phyloP scores from a whole-genome alignment of 2,888 invertebrate species.

The Tiliacea citrago region DNA sequence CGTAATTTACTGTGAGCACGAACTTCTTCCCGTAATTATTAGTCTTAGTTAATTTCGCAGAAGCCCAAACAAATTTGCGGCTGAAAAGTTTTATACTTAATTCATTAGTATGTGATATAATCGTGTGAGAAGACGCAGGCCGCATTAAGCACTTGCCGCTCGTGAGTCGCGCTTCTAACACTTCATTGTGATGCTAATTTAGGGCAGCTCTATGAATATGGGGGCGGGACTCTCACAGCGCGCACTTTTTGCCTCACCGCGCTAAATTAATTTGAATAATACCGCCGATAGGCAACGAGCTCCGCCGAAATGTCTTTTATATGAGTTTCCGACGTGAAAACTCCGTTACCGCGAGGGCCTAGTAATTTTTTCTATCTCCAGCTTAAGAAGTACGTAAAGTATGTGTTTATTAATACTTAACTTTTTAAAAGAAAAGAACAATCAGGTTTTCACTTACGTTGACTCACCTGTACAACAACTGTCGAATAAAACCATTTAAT shows the following conservation, averaged over 20 bases:
- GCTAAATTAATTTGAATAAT: constrained; percentile 90
- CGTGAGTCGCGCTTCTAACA: constrained; percentile 84
- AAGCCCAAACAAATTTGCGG: constrained; percentile 83
- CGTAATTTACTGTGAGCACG: constrained; percentile 41
- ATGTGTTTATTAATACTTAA: constrained; percentile 79
- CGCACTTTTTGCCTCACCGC: constrained; percentile 88
- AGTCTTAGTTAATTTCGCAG: constrained; percentile 73
- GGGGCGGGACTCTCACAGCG: constrained; percentile 83
- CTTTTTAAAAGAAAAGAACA: constrained; percentile 72
- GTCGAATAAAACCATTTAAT: constrained; percentile 59
- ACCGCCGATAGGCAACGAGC: constrained; percentile 87
- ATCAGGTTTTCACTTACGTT: constrained; percentile 12
- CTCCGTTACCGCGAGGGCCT: constrained; percentile 73
- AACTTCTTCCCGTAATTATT: constrained; percentile 72
- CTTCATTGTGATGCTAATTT: constrained; percentile 91
- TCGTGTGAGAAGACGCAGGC: constrained; percentile 86
- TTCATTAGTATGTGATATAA: constrained; percentile 86
- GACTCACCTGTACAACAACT: constrained; percentile 20
- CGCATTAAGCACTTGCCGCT: constrained; percentile 86
- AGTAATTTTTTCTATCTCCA: constrained; percentile 79
- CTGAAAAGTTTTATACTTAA: constrained; percentile 85
- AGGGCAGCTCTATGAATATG: constrained; percentile 89
- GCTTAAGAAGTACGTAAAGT: constrained; percentile 79
- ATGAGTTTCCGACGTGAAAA: constrained; percentile 85
- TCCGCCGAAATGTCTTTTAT: constrained; percentile 87